Percentiles rank a stretch among this genome's conserved stretches.
Conservation (phyloP, 2,888 invertebrate species). For the Stenichneumon culpator region DNA sequence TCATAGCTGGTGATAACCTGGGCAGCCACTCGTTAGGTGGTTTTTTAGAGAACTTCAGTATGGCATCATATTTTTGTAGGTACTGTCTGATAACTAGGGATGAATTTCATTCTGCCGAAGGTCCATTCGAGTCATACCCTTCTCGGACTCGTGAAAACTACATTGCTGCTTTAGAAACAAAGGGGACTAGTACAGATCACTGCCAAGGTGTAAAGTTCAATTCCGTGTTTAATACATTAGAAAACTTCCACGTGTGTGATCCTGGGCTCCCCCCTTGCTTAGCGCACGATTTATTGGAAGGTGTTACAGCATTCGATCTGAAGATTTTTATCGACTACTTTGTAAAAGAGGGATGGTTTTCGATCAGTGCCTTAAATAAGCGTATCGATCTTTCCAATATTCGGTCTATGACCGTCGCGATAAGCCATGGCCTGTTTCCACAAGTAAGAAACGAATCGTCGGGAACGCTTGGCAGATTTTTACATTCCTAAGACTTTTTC, state of each 20-base stretch:
- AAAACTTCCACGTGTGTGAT: conserved; percentile 49
- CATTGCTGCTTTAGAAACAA: conserved; percentile 29
- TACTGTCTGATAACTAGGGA: conserved; percentile 66
- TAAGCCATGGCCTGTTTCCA: conserved; percentile 10
- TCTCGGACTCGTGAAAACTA: conserved; percentile 51
- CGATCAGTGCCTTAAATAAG: conserved; percentile 2
- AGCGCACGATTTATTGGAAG: conserved; percentile 58
- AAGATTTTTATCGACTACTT: conserved; percentile 46
- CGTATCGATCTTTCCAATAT: conserved; percentile 25
- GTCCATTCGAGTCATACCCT: conserved; percentile 18
- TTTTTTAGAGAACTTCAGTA: conserved; percentile 72
- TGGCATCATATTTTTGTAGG: conserved; percentile 68
- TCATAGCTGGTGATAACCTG: conserved; percentile 72
- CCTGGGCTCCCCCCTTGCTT: conserved; percentile 61
- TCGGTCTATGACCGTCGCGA: conserved; percentile 19
- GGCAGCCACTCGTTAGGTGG: conserved; percentile 71
- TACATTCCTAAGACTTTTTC: conserved; percentile 50
- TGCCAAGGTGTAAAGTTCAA: conserved; percentile 56
- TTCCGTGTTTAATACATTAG: conserved; percentile 55
- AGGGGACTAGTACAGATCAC: conserved; percentile 10
- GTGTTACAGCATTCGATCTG: conserved; percentile 54
- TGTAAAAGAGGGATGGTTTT: conserved; percentile 25
- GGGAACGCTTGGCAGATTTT: conserved; percentile 61
- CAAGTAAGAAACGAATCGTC: conserved; percentile 5
- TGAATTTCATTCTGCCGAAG: conserved; percentile 42